Evolutionary conservation across 2,797 vertebrate genomes (phyloP).

Genomic region (Balearica regulorum): DNA sequence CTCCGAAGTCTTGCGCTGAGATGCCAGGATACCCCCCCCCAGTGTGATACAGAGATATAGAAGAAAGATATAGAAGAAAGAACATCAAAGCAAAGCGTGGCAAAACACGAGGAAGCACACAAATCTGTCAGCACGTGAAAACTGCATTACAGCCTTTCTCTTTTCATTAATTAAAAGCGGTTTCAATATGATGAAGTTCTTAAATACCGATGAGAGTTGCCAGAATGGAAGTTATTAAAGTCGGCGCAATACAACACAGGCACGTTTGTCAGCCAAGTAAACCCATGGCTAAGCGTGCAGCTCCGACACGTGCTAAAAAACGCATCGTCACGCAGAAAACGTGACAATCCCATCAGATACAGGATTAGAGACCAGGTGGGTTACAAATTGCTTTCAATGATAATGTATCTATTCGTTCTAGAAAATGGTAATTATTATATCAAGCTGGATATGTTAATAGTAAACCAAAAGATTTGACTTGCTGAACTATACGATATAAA

Average conservation of each 20-base stretch:
- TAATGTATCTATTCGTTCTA: background rate
- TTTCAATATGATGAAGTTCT: background rate
- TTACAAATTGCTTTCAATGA: background rate
- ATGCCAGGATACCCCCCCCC: too few relatives aligned
- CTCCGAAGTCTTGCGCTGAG: background rate
- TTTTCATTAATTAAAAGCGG: background rate
- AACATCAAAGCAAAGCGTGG: background rate
- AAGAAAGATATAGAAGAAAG: background rate
- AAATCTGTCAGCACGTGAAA: background rate
- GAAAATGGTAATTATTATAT: background rate
- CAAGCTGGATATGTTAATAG: background rate
- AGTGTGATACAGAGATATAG: fast-evolving
- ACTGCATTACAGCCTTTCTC: background rate
- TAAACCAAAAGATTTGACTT: background rate
- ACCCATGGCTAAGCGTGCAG: background rate
- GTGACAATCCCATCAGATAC: background rate
- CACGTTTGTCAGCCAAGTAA: background rate
- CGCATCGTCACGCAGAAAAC: background rate
- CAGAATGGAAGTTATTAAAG: background rate
- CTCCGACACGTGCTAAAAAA: background rate
- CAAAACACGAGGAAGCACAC: background rate
- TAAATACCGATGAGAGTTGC: background rate
- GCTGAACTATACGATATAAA: background rate
- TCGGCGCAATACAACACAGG: background rate
- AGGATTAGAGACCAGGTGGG: background rate